These are phyloP conservation scores for Ochropleura plecta DNA, from an alignment of 2,888 invertebrate species.

Conservation along the genomic window DNA sequence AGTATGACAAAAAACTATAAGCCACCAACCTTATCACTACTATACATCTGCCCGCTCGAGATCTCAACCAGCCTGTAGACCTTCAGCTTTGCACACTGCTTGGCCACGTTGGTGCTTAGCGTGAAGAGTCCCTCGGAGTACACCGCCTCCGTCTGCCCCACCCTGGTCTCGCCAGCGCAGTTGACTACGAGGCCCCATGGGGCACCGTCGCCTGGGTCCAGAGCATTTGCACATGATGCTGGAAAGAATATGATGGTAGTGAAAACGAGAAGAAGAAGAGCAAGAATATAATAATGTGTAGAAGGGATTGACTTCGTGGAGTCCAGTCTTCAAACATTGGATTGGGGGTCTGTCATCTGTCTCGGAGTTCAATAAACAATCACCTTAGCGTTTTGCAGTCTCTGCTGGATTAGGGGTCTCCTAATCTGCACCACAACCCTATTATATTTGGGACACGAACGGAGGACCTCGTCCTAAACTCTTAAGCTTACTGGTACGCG, in stretches of 20 bases:
- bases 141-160: slow-evolving; percentile 96
- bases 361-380: not conserved
- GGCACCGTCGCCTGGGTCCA: slow-evolving; percentile 91
- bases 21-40: slow-evolving; percentile 93
- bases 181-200: slow-evolving; percentile 95
- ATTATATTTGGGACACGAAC: not conserved
- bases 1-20: not conserved
- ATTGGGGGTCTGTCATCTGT: not conserved
- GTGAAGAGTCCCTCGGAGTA: slow-evolving; percentile 97
- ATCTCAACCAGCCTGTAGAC: slow-evolving; percentile 95
- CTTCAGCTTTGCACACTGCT: slow-evolving; percentile 92
- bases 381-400: not conserved
- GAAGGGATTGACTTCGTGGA: not conserved
- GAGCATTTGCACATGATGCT: slow-evolving; percentile 96
- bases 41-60: slow-evolving; percentile 95
- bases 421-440: not conserved
- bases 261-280: not conserved
- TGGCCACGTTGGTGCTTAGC: slow-evolving; percentile 95
- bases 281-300: not conserved
- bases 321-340: not conserved
- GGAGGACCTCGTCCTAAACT: not conserved
- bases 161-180: slow-evolving; percentile 97
- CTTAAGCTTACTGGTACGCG: not conserved
- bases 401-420: not conserved
- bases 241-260: slow-evolving; percentile 65